Evolutionary conservation across 2,797 vertebrate genomes (phyloP), one percentile per base, ranked within the genome.

Genomic region (Xyrichtys novacula): DNA sequence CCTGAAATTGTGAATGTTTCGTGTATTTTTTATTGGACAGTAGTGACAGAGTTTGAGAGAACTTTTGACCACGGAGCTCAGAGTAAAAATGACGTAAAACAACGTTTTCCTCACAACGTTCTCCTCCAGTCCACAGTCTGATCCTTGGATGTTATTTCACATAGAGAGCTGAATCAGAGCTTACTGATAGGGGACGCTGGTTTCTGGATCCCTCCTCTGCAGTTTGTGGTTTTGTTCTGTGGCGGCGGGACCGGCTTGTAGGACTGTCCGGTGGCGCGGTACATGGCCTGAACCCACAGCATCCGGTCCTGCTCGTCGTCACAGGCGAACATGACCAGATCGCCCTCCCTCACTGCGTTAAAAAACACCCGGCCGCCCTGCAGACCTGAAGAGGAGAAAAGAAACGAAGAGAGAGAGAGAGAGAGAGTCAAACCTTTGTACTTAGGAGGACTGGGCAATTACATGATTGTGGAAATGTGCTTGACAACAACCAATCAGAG

Each of bases 201-300:
- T n/a, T 94, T 95, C 69, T 89, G 85, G 71, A 78, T 85, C 50
- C 92, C 93, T 88, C 93, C 95, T 90, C 93, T 94, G 85, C 93
- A 88, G 90, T 96, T 96, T 17, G 91, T 83, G 83, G 93, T 96
- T 88, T 94, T 96, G 87, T 92, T 94, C 46, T 95, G 96, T 42
- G 84, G 67, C 1, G 95, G 94, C 25, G 96, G 94, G 59, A 96
- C 28, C 0, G 97, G 98, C 74, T 98, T 99, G 79, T 98, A 96
- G 0, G 98, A 97, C 70, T 99, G 98, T 23, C 98, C 98, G 3
- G 98, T 99, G 78, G 97, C 98, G 36, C 97, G 95, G 80, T 97
- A 99, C 95, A 99, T 95, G 59, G 97, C 98, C 93, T 99, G 98
- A 55, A 99, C 95, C 98, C 98, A 99, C 39, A 99, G 88, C 61